Evolutionary conservation across 2,888 invertebrate genomes (phyloP).

Genomic region (Melanostoma mellinum): DNA sequence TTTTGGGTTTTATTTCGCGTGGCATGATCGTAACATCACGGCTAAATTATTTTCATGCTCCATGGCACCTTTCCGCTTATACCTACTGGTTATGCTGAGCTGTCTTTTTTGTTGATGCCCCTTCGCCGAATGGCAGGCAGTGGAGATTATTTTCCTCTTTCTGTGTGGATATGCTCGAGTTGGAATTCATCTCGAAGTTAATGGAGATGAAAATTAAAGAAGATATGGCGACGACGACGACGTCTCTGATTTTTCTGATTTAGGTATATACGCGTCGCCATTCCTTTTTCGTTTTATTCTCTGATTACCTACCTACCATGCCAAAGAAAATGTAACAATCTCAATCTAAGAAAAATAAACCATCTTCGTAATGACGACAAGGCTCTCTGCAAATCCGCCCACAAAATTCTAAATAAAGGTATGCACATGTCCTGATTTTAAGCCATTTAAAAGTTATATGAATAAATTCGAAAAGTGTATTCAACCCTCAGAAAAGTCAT

Average conservation of each 20-base stretch:
- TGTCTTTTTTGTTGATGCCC: conserved; percentile 34
- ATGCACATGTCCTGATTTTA: conserved; percentile 70
- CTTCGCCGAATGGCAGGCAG: conserved; percentile 39
- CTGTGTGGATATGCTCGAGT: conserved; percentile 69
- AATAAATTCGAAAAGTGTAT: conserved; percentile 21
- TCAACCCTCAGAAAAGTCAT: conserved; percentile 19
- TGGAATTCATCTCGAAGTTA: conserved; percentile 71
- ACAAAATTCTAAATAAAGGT: conserved; percentile 53
- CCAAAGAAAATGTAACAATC: neutral
- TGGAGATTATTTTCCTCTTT: conserved; percentile 68
- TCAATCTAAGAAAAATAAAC: conserved; percentile 33
- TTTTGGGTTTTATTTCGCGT: conserved; percentile 64
- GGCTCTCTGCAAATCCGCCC: conserved; percentile 59
- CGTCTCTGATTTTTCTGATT: conserved; percentile 65
- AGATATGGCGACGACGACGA: conserved; percentile 59
- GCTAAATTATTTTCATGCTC: conserved; percentile 81
- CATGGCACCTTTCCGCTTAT: conserved; percentile 77
- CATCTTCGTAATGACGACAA: conserved; percentile 37
- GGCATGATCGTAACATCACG: conserved; percentile 79
- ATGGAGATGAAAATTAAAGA: conserved; percentile 73
- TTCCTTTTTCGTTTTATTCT: conserved; percentile 7
- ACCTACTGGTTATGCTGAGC: conserved; percentile 46
- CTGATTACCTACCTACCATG: neutral
- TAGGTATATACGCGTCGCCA: conserved; percentile 47
- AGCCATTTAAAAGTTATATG: conserved; percentile 52